Evolutionary conservation across 2,797 vertebrate genomes (phyloP).

Genomic region (Myiotriccus ornatus): DNA sequence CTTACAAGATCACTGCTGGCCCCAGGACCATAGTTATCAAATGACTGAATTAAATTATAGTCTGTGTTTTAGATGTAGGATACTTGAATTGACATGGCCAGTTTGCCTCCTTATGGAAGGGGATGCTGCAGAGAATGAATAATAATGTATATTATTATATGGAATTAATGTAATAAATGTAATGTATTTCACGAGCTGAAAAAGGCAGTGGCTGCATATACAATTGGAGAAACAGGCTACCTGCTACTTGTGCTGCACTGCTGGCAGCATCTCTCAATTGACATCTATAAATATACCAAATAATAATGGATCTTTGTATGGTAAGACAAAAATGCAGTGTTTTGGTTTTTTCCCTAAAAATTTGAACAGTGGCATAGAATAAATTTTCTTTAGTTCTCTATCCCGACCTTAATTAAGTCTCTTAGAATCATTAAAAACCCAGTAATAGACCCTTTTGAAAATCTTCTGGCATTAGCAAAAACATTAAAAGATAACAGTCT

Average conservation of each 20-base stretch:
- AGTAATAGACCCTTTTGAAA: background rate
- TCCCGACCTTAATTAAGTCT: background rate
- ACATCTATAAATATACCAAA: background rate
- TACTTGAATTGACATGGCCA: background rate
- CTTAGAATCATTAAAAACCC: background rate
- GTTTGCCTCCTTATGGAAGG: background rate
- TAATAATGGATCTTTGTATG: background rate
- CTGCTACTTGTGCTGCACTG: background rate
- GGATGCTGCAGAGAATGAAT: background rate
- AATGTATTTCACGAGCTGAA: background rate
- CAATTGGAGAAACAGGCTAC: background rate
- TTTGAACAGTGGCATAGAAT: background rate
- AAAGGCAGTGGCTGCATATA: background rate
- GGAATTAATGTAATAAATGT: background rate
- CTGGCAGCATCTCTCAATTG: background rate
- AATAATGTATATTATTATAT: too few species aligned
- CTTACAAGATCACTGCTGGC: background rate
- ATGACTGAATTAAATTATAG: background rate
- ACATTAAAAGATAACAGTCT: constrained; percentile 23
- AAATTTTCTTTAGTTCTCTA: background rate
- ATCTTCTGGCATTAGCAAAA: background rate
- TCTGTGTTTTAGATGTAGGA: background rate
- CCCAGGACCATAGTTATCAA: background rate
- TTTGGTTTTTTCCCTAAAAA: background rate
- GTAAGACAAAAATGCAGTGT: background rate